These are phyloP conservation scores for Xyliphius kryptos DNA, from an alignment of 2,113 vertebrate species.

Conservation along the genomic window DNA sequence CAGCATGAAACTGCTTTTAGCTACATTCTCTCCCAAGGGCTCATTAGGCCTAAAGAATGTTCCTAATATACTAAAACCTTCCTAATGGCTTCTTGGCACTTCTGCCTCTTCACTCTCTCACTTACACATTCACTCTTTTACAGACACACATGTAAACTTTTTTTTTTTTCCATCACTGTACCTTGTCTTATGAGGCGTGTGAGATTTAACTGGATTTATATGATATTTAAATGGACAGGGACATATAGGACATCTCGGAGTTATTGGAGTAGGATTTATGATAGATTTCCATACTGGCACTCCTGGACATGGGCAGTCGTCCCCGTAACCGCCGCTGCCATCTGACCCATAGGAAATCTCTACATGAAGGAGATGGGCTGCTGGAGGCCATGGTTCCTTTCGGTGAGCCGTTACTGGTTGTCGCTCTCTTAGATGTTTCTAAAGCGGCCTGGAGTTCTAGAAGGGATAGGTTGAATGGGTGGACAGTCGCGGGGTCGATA, in stretches of 20 bases:
- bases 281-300: conserved; percentile 68
- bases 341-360: conserved; percentile 61
- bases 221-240: conserved; percentile 66
- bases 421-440: conserved; percentile 39
- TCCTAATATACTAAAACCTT: too few relatives aligned
- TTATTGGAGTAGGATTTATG: conserved; percentile 68
- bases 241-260: conserved; percentile 71
- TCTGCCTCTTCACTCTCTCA: too few relatives aligned
- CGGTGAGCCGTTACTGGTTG: conserved; percentile 28
- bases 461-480: conserved; percentile 40
- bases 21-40: too few relatives aligned
- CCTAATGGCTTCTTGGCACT: too few relatives aligned
- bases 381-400: conserved; percentile 37
- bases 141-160: too few relatives aligned
- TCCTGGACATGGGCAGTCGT: conserved; percentile 48
- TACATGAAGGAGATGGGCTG: conserved; percentile 45
- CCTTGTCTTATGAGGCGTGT: too few relatives aligned
- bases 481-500: conserved; percentile 45
- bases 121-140: too few relatives aligned
- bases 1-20: too few relatives aligned
- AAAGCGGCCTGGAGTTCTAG: conserved; percentile 43
- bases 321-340: conserved; percentile 57
- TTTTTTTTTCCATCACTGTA: too few relatives aligned
- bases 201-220: too few relatives aligned
- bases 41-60: too few relatives aligned